These are phyloP conservation scores for Acyrthosiphon pisum DNA, from an alignment of 1,140 invertebrate species.

Conservation along the genomic window DNA sequence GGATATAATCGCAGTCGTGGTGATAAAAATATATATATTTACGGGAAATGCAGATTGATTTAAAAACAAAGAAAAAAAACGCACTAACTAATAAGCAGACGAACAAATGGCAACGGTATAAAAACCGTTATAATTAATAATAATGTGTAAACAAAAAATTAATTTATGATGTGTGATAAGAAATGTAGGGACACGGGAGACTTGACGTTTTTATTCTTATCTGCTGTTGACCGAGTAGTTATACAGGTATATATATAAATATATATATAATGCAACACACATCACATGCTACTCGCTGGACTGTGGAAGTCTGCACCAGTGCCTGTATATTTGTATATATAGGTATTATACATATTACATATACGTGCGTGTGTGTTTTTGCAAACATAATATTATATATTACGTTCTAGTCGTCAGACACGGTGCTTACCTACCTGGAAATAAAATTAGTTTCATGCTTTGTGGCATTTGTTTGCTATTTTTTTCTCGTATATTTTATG, in stretches of 20 bases:
- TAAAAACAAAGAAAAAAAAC: not conserved
- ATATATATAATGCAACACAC: not conserved
- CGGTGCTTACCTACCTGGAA: conserved; percentile 33
- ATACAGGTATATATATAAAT: not conserved
- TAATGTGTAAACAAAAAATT: not conserved
- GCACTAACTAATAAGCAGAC: not conserved
- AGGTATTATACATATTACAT: not conserved
- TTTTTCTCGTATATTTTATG: not conserved
- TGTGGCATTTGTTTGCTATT: not conserved
- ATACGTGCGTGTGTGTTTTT: not conserved
- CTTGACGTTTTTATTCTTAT: not conserved
- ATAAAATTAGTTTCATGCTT: conserved; percentile 15
- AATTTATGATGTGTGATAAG: not conserved
- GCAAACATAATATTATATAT: conserved; percentile 23
- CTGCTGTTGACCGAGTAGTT: not conserved
- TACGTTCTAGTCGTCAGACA: conserved; percentile 23
- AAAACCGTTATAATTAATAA: conserved; percentile 15
- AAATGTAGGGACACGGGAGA: not conserved
- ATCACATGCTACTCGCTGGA: not conserved
- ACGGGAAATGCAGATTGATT: not conserved
- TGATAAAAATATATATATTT: not conserved
- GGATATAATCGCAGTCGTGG: not conserved
- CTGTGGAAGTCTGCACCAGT: not conserved
- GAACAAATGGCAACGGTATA: not conserved
- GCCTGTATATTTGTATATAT: too few relatives aligned